Base-by-base conservation (phyloP, 2,113 vertebrate genomes). In the Limnothrissa miodon region DNA sequence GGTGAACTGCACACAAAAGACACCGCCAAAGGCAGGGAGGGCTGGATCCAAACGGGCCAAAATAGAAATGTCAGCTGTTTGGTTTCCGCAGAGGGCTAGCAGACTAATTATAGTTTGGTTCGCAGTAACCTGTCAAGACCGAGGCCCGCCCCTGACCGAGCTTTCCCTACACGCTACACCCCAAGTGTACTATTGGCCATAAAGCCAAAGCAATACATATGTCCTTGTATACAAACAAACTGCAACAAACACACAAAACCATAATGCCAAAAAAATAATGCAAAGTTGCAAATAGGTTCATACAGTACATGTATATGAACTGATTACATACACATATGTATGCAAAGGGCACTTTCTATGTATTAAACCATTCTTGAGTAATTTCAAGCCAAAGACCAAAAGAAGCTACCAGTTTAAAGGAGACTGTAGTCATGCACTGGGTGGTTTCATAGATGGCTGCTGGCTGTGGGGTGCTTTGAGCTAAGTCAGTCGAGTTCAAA, bases 101-200 rank as follows among this genome's bases (percentile, higher is more conserved):
- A 87, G 87, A 88, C 93, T 95, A 95, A 94, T 94, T 94, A 93
- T 95, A 95, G 93, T 90, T 89, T 89, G 62, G 91, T 90, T 90
- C 88, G 92, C 81, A 86, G 88, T 92, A 91, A 92, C 91, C 90
- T 87, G 81, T 85, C 62, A 80, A 74, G 66, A 29, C 66, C 36
- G 80, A 88, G 89, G 91, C 92, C 90, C 91, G 89, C 91, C 90
- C 90, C 88, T 81, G 51, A 29, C 39, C 56, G 84, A 66, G 81
- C 78, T 82, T 84, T 80, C 39, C 83, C 39, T 83, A 46, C 81
- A 83, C 13, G 39, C 78, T 51, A 44, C 56, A n/a, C 48, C 29
- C 78, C 78, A 10, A 51, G 56, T 74, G 46, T 84, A 81, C 19
- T 8, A 79, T 78, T 74, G 66, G 66, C 66, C 62, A 70, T 10